A percentile compares a stretch with the other conserved stretches of the same genome.
Evolutionary conservation across 2,888 invertebrate genomes (phyloP).

Genomic region (Erpobdella octoculata): DNA sequence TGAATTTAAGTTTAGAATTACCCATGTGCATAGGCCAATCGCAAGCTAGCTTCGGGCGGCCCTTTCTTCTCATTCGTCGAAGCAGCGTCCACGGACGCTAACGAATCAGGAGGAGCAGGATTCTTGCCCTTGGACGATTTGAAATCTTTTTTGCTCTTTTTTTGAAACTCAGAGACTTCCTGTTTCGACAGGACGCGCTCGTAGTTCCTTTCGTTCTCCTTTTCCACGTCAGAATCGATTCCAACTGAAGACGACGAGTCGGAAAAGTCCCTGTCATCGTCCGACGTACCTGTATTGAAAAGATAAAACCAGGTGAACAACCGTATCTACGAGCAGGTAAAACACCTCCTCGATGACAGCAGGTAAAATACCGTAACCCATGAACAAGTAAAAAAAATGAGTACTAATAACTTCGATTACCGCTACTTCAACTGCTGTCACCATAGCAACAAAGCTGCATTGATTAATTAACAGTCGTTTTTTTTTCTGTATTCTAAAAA

Average conservation of each 20-base stretch:
- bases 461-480: too few relatives aligned
- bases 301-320: too few relatives aligned
- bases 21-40: slow-evolving; percentile 16
- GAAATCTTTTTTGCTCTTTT: slow-evolving; percentile 42
- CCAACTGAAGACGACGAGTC: slow-evolving; percentile 29
- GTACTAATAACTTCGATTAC: too few relatives aligned
- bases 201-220: slow-evolving; percentile 50
- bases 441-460: too few relatives aligned
- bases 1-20: too few relatives aligned
- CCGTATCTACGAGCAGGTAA: too few relatives aligned
- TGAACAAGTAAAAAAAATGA: too few relatives aligned
- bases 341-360: too few relatives aligned
- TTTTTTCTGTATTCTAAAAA: too few relatives aligned
- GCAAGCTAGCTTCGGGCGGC: slow-evolving; percentile 12
- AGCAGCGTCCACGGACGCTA: too few relatives aligned
- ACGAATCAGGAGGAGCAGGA: not conserved
- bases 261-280: not conserved
- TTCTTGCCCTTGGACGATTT: not conserved
- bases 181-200: slow-evolving; percentile 46
- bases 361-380: too few relatives aligned
- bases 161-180: slow-evolving; percentile 44
- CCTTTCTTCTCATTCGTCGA: slow-evolving; percentile 1
- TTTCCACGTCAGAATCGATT: slow-evolving; percentile 51
- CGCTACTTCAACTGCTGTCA: too few relatives aligned
- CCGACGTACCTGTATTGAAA: not conserved